Evolutionary conservation across 2,113 vertebrate species (phyloP), one percentile per base, ranked within the genome.

Genomic region (Planiliza haematocheilus): DNA sequence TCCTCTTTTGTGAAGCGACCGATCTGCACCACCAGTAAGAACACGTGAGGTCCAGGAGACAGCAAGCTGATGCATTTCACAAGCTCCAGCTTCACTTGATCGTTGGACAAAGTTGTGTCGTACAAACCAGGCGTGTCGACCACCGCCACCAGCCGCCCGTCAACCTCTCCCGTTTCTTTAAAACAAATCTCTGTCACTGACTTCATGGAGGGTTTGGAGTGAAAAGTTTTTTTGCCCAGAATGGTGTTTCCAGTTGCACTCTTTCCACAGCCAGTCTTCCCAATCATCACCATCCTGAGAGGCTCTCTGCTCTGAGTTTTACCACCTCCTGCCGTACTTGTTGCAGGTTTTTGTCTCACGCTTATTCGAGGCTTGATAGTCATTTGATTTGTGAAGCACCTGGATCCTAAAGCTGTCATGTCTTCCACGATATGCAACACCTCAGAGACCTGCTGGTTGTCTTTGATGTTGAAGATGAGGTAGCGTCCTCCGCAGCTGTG

Each of bases 1-100:
- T 88, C 84, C 18, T 91, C 89, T 2, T 20, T 0, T 18, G 91
- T 91, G 7, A 89, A 77, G 14, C 88, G 83, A 0, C 74, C 78
- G 2, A 90, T 64, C 24, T 38, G 16, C 24, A 89, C 13, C 52
- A 92, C 79, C 12, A 91, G 48, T 39, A 92, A 46, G 61, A 92
- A 83, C 10, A 75, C 88, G 0, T 90, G 86, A 61, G 90, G 90
- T 18, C 90, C 88, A 1, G 90, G 89, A 46, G 83, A 8, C 66
- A 80, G 48, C 46, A 86, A 0, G 38, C 14, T 63, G 52, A 84
- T 39, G 8, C 83, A 77, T 30, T 30, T 30, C 24, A 30, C 24
- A 30, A 30, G 24, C 24, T 30, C 24, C 24, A 30, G 24, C 5
- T 30, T 30, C 24, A 30, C 24, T 30, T 30, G 24, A 30, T 30